Base-by-base conservation (phyloP, 2,113 vertebrate genomes). In the Alethe castanea region DNA sequence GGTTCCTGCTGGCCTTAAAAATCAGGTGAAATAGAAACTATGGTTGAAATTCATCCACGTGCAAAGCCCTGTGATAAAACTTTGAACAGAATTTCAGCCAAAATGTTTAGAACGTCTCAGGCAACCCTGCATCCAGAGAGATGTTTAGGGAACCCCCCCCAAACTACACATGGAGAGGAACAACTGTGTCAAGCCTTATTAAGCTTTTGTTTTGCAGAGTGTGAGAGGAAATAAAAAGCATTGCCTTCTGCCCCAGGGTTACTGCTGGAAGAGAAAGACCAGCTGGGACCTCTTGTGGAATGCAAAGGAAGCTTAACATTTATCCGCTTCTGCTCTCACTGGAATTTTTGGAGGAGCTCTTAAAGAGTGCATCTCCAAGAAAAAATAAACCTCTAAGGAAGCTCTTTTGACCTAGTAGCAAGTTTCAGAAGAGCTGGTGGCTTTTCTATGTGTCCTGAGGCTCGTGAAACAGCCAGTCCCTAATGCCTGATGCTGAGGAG, bases 211-310 rank as follows among this genome's bases (percentile, higher is more conserved):
- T 81, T 86, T 95, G 82, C 64, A 67, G 69, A 81, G 47, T 76
- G 36, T 64, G 57, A 90, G 57, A 93, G 36, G 57, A 96, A 97
- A 92, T 44, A 96, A 62, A 95, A 95, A 88, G 64, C 92, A 71
- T 2, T 42, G 88, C 69, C 72, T 92, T 81, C 88, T 93, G 93
- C 94, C 95, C 94, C 40, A 50, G 72, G 88, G 92, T 65, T 78
- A 86, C 79, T 5, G 62, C 92, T 95, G 80, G 56, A 88, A 96
- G 95, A 93, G 83, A 95, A 96, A 92, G 90, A 94, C 82, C 90
- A 90, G 93, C 91, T 97, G 91, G 93, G 94, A 97, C 94, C 91
- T 95, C 93, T 95, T 86, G 90, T 97, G 96, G 95, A 96, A 97
- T 74, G 64, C 69, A 88, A 95, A 92, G 94, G 92, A 93, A 97